A percentile compares a stretch with the other conserved stretches of the same genome.
Conservation (phyloP, 2,888 invertebrate genomes). For the Scaptomyza caliginosa region DNA sequence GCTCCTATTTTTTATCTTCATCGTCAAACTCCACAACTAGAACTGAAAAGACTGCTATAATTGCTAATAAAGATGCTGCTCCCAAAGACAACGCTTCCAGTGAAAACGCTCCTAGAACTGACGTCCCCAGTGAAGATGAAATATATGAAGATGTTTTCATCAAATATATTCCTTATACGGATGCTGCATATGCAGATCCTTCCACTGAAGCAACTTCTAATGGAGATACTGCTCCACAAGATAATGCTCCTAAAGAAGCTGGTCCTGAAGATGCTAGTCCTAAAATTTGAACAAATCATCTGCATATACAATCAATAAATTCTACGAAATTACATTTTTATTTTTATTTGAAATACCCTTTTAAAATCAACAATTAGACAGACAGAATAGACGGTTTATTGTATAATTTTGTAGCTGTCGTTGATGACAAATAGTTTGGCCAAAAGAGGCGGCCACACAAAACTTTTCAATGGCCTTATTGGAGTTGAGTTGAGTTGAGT, state of each 20-base stretch:
- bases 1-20: no score
- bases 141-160: no score
- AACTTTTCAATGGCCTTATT: conserved; percentile 35
- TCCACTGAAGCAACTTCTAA: no score
- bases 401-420: conserved; percentile 23
- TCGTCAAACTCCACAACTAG: background rate
- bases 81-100: no score
- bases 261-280: background rate
- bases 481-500: conserved; percentile 18
- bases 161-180: no score
- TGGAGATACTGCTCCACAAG: no score
- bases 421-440: conserved; percentile 45
- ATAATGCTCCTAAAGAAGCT: background rate
- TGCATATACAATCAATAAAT: background rate
- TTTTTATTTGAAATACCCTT: background rate
- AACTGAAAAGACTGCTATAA: background rate
- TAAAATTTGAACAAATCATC: background rate
- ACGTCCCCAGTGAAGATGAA: background rate
- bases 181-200: no score
- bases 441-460: conserved; percentile 18
- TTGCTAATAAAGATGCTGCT: background rate
- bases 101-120: no score
- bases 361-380: conserved; percentile 4
- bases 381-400: conserved; percentile 16
- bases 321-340: background rate